A percentile compares a stretch with the other conserved stretches of the same genome.
These are phyloP conservation scores for Halcyon senegalensis DNA, from an alignment of 2,113 vertebrate species.

Conservation along the genomic window DNA sequence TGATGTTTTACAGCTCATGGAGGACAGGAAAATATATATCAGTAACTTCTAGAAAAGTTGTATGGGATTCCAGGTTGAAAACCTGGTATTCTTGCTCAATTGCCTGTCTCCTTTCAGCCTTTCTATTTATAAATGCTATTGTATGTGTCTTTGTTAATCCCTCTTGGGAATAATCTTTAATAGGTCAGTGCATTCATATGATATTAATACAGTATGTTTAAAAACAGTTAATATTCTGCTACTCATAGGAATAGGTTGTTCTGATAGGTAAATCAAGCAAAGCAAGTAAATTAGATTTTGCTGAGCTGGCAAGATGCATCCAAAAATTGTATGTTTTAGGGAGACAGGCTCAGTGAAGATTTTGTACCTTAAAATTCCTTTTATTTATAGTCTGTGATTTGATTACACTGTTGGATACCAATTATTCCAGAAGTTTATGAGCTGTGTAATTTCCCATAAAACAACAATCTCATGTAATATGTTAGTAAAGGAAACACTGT, in stretches of 20 bases:
- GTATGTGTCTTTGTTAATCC: background rate
- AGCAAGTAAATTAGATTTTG: background rate
- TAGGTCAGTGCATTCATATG: background rate
- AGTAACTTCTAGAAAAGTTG: background rate
- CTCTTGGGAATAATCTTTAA: background rate
- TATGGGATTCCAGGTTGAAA: background rate
- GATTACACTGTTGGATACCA: slow-evolving; percentile 13
- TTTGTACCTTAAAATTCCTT: slow-evolving; percentile 4
- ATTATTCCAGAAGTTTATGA: slow-evolving; percentile 41
- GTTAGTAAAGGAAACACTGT: slow-evolving; percentile 5
- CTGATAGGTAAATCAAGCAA: background rate
- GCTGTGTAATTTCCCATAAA: slow-evolving; percentile 35
- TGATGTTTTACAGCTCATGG: background rate
- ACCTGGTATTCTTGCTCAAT: background rate
- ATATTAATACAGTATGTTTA: background rate
- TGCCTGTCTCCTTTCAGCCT: background rate
- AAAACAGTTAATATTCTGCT: background rate
- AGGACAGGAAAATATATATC: background rate
- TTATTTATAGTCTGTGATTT: slow-evolving; percentile 40
- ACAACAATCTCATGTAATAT: slow-evolving; percentile 3
- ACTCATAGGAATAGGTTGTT: background rate
- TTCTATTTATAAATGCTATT: background rate
- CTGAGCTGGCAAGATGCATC: background rate
- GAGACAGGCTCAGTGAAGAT: background rate
- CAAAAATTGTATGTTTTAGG: background rate